Percentiles rank a stretch among this genome's conserved stretches.
Evolutionary conservation across 2,888 invertebrate genomes (phyloP).

Genomic region (Saturnia japonica): DNA sequence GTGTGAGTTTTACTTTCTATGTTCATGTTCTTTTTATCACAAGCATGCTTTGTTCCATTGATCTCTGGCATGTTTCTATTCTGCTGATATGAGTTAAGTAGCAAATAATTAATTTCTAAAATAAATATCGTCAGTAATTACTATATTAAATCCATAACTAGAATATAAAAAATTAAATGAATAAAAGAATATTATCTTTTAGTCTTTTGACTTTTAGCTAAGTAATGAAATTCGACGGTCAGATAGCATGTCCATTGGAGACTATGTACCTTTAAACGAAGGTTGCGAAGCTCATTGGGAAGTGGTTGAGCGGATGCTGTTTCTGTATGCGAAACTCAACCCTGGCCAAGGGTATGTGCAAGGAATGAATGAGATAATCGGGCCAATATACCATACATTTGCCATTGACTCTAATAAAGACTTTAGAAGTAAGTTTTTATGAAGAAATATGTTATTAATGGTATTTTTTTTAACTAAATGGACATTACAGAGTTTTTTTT

Average conservation of each 20-base stretch:
- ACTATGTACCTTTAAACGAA: slow-evolving; percentile 92
- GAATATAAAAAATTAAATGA: not conserved
- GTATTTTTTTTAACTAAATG: not conserved
- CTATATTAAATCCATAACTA: not conserved
- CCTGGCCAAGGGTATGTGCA: slow-evolving; percentile 98
- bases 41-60: no score
- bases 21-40: no score
- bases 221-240: slow-evolving; percentile 84
- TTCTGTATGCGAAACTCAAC: slow-evolving; percentile 98
- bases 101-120: not conserved
- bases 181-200: not conserved
- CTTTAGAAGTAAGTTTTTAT: slow-evolving; percentile 86
- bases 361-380: slow-evolving; percentile 99
- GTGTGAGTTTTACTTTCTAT: no score
- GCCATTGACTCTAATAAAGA: slow-evolving; percentile 92
- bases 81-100: not conserved
- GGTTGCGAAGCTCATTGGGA: slow-evolving; percentile 99
- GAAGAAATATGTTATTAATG: not conserved
- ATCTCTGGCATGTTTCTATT: no score
- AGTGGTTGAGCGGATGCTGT: slow-evolving; percentile 97
- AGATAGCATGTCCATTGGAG: slow-evolving; percentile 80
- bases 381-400: slow-evolving; percentile 98
- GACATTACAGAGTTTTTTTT: not conserved
- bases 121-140: not conserved
- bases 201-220: slow-evolving; percentile 77